phyloP scores from a whole-genome alignment of 2,797 vertebrate genomes.

The Argya squamiceps region DNA sequence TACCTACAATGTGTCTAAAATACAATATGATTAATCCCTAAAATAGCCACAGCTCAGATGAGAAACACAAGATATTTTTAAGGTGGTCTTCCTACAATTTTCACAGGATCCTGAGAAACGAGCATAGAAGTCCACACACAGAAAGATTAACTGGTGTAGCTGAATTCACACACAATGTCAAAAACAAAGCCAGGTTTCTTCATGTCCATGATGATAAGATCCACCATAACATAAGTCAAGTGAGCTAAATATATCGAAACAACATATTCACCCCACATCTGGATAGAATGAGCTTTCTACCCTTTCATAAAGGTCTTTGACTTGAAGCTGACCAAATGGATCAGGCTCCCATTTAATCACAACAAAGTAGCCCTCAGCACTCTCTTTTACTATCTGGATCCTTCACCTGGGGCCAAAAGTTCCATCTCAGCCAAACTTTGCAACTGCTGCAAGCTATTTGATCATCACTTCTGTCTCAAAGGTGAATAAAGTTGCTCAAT shows the following conservation, averaged over 20 bases:
- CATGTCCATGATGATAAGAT: background rate
- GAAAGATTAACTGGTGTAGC: fast-evolving
- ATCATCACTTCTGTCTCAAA: background rate
- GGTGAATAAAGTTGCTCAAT: background rate
- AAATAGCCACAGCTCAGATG: background rate
- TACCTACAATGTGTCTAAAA: background rate
- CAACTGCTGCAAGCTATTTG: background rate
- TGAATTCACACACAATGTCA: background rate
- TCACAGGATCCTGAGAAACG: background rate
- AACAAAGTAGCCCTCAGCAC: background rate
- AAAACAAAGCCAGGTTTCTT: background rate
- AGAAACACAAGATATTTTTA: background rate
- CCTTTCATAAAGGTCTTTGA: background rate
- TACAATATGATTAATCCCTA: background rate
- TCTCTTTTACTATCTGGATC: background rate
- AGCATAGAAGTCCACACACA: fast-evolving
- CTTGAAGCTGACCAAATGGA: background rate
- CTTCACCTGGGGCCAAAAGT: background rate
- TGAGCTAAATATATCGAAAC: background rate
- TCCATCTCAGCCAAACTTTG: background rate
- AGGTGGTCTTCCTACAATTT: background rate
- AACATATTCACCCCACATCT: background rate
- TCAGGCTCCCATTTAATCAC: background rate
- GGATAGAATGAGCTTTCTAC: background rate
- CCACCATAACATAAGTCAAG: background rate